Base-by-base conservation (phyloP, 2,797 vertebrate species). In the Melanotaenia trifasciata region DNA sequence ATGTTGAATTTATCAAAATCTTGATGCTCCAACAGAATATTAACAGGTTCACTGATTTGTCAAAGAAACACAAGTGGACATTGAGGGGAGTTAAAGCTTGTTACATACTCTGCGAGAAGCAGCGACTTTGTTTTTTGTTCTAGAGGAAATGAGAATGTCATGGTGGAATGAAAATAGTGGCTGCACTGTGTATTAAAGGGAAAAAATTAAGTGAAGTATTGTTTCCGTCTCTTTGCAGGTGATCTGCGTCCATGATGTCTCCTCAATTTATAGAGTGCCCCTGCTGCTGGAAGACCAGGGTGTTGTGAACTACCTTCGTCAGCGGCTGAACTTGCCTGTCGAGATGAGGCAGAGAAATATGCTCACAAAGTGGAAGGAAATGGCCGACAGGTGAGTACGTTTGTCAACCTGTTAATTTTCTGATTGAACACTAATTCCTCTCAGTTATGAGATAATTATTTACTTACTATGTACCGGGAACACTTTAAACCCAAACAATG, bases 361-460 rank as follows among this genome's bases (percentile, higher is more conserved):
- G 96, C 95, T 99, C n/a, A 93, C 95, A 85, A 98, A 98, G 80
- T 99, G 97, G 98, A 98, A 97, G 65, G 97, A 98, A 86, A 98
- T 99, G 95, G 95, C 98, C 26, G 96, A 99, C 91, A 95, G 98
- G 98, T 98, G 83, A 67, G 73, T 14, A 38, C 0, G 11, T 35
- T n/a, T 58, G 13, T 56, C 43, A 7, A n/a, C 50, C 33, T 0
- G 4, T 33, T 10, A 12, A 24, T 30, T 54, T 32, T 63, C 11
- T 1, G 1, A 20, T 50, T 38, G 35, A 12, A 30, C 35, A 28
- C 14, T 26, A 22, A 45, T 22, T 45, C 11, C 11, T 14, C 36
- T 35, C 24, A 45, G 13, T 61, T 30, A 11, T 33, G 2, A 13
- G 9, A 30, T 32, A 24, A 36, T 13, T 38, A 38, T 38, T 11